Evolutionary conservation across 2,797 vertebrate genomes (phyloP).

Genomic region (Anableps anableps): DNA sequence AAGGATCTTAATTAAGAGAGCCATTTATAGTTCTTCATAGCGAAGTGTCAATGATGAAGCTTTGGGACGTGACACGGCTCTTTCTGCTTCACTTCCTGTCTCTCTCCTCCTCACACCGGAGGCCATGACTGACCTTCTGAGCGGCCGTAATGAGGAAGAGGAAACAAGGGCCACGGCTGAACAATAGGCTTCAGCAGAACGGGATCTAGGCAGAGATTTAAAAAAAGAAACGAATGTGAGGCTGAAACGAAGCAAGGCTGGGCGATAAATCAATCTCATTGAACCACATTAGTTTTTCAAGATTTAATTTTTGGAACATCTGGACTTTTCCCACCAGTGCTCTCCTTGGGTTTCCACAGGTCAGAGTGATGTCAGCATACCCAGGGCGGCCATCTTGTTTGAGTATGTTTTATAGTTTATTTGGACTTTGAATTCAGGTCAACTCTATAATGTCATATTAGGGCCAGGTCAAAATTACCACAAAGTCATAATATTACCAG

Average conservation of each 20-base stretch:
- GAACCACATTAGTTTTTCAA: too few relatives aligned
- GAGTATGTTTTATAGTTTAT: too few relatives aligned
- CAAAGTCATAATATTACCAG: too few relatives aligned
- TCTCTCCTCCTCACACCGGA: slow-evolving; percentile 41
- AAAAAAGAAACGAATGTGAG: not conserved
- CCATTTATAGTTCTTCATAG: slow-evolving; percentile 61
- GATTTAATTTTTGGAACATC: too few relatives aligned
- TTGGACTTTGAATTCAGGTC: too few relatives aligned
- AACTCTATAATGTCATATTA: too few relatives aligned
- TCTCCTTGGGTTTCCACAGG: too few relatives aligned
- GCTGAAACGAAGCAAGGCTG: not conserved
- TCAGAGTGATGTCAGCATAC: too few relatives aligned
- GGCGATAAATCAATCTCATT: too few relatives aligned
- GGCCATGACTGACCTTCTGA: slow-evolving; percentile 62
- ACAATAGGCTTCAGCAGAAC: slow-evolving; percentile 1
- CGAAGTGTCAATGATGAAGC: slow-evolving; percentile 32
- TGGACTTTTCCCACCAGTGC: too few relatives aligned
- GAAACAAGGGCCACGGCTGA: not conserved
- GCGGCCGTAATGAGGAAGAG: slow-evolving; percentile 55
- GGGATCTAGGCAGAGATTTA: slow-evolving; percentile 1
- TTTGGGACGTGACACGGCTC: slow-evolving; percentile 44
- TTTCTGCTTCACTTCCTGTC: slow-evolving; percentile 51
- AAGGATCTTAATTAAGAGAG: slow-evolving; percentile 67
- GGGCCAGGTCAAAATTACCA: too few relatives aligned
- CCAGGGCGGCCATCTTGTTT: too few relatives aligned